phyloP scores from a whole-genome alignment of 1,140 invertebrate genomes.

The Drosophila azteca region DNA sequence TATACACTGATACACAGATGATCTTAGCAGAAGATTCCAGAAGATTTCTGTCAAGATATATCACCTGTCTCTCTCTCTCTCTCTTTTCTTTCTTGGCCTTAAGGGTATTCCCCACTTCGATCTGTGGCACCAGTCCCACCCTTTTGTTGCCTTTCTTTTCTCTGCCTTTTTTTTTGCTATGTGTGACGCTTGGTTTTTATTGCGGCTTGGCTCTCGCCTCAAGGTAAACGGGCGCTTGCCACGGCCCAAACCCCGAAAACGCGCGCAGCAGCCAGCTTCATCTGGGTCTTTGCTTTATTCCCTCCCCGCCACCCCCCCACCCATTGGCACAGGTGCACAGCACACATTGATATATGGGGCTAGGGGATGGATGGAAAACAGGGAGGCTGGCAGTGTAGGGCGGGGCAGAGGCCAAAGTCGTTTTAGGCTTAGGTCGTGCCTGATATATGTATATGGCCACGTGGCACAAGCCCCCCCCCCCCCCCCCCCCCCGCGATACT shows the following conservation, averaged over 20 bases:
- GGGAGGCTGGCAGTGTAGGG: neutral
- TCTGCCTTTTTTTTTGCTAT: slow-evolving; percentile 28
- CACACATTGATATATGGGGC: slow-evolving; percentile 67
- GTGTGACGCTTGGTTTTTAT: slow-evolving; percentile 47
- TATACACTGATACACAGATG: too few relatives aligned
- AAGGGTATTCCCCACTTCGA: slow-evolving; percentile 12
- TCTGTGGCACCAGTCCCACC: neutral
- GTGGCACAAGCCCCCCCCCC: slow-evolving; percentile 38
- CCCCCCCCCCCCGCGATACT: neutral
- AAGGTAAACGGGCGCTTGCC: slow-evolving; percentile 39
- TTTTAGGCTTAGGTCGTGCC: slow-evolving; percentile 62
- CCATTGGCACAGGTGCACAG: slow-evolving; percentile 66
- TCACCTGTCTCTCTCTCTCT: too few relatives aligned
- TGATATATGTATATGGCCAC: slow-evolving; percentile 72
- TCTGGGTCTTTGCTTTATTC: slow-evolving; percentile 43
- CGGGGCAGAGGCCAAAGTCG: slow-evolving; percentile 57
- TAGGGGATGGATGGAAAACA: slow-evolving; percentile 33
- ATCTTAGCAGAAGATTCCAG: too few relatives aligned
- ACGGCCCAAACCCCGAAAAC: neutral
- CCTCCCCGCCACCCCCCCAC: slow-evolving; percentile 23
- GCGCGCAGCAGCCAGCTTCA: slow-evolving; percentile 31
- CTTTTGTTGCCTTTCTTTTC: slow-evolving; percentile 7
- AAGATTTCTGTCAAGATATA: too few relatives aligned
- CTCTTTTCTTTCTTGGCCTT: too few relatives aligned
- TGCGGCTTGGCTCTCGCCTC: slow-evolving; percentile 32